phyloP scores from a whole-genome alignment of 2,113 vertebrate species.

The Neolamprologus sp. region DNA sequence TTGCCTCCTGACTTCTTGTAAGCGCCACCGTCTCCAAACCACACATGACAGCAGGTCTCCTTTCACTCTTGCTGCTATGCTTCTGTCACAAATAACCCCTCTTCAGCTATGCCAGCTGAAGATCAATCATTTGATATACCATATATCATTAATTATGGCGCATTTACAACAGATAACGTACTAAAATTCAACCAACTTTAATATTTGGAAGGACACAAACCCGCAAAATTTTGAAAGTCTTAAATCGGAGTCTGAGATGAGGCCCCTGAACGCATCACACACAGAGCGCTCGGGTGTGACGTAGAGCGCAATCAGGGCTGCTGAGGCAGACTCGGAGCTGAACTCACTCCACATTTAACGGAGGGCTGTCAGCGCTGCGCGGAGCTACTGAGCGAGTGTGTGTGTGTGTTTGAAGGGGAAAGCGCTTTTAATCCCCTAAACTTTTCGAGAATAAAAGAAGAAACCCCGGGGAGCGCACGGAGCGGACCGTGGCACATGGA shows the following conservation, averaged over 20 bases:
- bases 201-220: not conserved
- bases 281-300: conserved; percentile 18
- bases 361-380: not conserved
- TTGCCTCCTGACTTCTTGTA: not conserved
- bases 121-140: not conserved
- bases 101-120: not conserved
- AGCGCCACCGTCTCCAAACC: not conserved
- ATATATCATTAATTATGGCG: not conserved
- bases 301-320: conserved; percentile 21
- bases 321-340: not conserved
- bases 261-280: conserved; percentile 18
- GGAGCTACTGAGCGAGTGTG: rapidly evolving
- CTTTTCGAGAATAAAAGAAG: not conserved
- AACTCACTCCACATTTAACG: not conserved
- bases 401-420: not conserved
- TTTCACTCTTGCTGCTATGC: not conserved
- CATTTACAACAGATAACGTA: not conserved
- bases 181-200: not conserved
- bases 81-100: not conserved
- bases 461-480: not conserved
- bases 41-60: not conserved
- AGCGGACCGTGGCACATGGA: conserved; percentile 35
- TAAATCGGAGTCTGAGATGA: not conserved
- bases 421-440: not conserved
- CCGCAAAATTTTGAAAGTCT: rapidly evolving